Base-by-base conservation (phyloP, 2,888 invertebrate species). In the Stenodema calcarata region DNA sequence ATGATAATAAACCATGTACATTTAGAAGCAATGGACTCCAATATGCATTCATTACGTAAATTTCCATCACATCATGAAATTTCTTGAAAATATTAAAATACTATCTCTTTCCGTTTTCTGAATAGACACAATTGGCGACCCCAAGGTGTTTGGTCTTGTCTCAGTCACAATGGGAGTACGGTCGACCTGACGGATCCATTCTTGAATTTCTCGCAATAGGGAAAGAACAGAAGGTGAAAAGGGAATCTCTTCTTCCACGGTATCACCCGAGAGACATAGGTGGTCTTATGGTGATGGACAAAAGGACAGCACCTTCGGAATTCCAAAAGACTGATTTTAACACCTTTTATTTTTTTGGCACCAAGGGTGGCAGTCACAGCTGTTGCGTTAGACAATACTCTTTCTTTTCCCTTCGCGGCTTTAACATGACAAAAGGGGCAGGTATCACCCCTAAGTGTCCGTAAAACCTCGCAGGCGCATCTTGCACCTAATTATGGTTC, bases 401-500 rank as follows among this genome's bases (percentile, higher is more conserved):
- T 41, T n/a, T 41, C 41, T 75, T 75, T 75, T 75, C 73, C 42
- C 80, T 54, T 54, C 54, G 28, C 35, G 54, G 80, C 50, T 80
- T 80, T 80, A 80, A 27, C 80, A 80, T 80, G 80, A 80, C 80
- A 80, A 80, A 80, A 80, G 80, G 35, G 30, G 80, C 80, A 80
- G 80, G 80, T 80, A 80, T 54, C 80, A 80, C 80, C 80, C 54
- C 28, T 50, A 54, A 80, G 80, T 80, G 80, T 54, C 80, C 54
- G 80, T 80, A 54, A 80, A 80, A 80, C 80, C 50, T 42, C 54
- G 80, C 54, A 54, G 80, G 50, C 54, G 80, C 80, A 80, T 80
- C 80, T 80, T 80, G 80, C 80, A 80, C 80, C 54, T 80, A 80
- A 80, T 80, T 80, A 80, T 27, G 80, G 80, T 54, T 78, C 78